Conservation (phyloP, 2,113 vertebrate genomes). For the Antechinus flavipes region DNA sequence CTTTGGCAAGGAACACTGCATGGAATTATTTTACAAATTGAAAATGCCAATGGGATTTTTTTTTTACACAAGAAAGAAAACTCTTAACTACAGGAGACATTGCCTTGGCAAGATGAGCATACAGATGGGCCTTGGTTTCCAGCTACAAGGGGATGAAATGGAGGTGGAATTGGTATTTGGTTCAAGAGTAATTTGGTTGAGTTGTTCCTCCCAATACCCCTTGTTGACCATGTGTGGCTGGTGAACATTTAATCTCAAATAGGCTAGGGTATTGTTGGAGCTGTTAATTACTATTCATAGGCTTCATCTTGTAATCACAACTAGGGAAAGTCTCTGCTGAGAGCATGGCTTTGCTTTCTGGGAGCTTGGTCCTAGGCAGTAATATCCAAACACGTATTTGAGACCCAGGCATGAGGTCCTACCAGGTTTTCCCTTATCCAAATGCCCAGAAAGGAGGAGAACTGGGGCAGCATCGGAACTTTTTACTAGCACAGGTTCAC, state of each 20-base stretch:
- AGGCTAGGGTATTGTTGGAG: background rate
- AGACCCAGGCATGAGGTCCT: background rate
- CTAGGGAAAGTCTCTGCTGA: background rate
- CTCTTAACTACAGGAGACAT: constrained; percentile 28
- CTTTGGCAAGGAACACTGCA: constrained; percentile 62
- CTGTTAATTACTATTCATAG: background rate
- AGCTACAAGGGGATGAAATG: background rate
- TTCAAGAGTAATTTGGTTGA: background rate
- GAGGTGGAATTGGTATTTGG: background rate
- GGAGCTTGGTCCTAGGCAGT: background rate
- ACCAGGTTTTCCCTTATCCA: background rate
- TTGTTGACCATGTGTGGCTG: background rate
- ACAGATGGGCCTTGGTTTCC: constrained; percentile 27
- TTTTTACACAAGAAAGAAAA: constrained; percentile 58
- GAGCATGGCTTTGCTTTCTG: background rate
- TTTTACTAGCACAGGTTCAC: background rate
- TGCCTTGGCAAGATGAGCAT: constrained; percentile 1
- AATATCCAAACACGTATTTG: background rate
- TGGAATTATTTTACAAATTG: constrained; percentile 77
- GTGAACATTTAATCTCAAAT: background rate
- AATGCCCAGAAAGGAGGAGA: background rate
- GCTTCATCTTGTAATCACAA: background rate
- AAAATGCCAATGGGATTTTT: constrained; percentile 71
- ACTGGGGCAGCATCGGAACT: background rate
- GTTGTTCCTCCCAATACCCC: background rate